Evolutionary conservation across 1,140 invertebrate species (phyloP).

Genomic region (Caenorhabditis tropicalis): DNA sequence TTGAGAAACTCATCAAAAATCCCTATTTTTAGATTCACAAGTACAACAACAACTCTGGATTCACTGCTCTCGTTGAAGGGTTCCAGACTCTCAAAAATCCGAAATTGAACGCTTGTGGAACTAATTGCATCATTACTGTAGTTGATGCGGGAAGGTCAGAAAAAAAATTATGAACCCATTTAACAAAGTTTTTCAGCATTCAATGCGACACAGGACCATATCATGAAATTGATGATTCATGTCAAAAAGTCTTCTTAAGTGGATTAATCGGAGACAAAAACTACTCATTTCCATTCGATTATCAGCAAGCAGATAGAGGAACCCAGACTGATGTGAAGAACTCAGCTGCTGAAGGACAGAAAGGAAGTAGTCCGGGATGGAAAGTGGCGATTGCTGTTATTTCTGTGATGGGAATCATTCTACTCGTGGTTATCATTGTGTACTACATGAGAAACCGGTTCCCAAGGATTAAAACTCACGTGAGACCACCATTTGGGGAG

Average conservation of each 20-base stretch:
- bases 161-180: background rate
- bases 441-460: constrained; percentile 23
- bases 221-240: constrained; percentile 7
- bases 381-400: constrained; percentile 15
- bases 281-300: constrained; percentile 17
- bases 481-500: background rate
- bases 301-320: constrained; percentile 21
- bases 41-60: constrained; percentile 21
- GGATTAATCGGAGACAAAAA: constrained; percentile 4
- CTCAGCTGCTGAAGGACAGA: background rate
- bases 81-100: background rate
- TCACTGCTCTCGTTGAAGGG: background rate
- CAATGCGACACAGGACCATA: background rate
- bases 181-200: background rate
- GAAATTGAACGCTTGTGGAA: constrained; percentile 16
- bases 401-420: background rate
- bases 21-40: background rate
- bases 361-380: constrained; percentile 18
- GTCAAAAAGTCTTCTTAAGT: background rate
- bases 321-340: constrained; percentile 18
- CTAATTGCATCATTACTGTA: background rate
- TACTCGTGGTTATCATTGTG: background rate
- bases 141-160: background rate
- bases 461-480: background rate
- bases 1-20: background rate